Conservation (phyloP, 2,888 invertebrate species). For the Cataglyphis albicans region DNA sequence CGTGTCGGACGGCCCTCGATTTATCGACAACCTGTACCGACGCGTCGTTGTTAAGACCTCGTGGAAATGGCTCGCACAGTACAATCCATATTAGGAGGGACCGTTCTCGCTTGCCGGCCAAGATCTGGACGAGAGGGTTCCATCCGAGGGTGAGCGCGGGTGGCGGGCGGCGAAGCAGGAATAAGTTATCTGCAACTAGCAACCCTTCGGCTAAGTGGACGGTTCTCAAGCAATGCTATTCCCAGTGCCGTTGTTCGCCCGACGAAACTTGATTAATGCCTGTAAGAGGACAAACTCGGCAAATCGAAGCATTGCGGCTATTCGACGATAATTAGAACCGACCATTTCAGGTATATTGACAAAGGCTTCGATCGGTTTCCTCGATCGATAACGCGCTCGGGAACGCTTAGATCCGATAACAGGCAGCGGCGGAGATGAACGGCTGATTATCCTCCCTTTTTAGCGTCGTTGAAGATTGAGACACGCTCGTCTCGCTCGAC, state of each 20-base stretch:
- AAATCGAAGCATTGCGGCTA: constrained; percentile 50
- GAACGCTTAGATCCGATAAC: constrained; percentile 28
- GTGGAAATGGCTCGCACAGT: constrained; percentile 75
- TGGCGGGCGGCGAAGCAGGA: constrained; percentile 76
- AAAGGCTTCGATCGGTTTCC: constrained; percentile 29
- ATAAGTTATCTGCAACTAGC: constrained; percentile 85
- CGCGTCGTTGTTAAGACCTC: constrained; percentile 77
- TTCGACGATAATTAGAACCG: constrained; percentile 55
- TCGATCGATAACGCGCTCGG: constrained; percentile 32
- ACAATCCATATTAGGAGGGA: constrained; percentile 79
- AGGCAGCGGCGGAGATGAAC: constrained; percentile 13
- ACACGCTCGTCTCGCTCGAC: constrained; percentile 23
- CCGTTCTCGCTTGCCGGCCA: constrained; percentile 76
- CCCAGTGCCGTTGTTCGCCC: constrained; percentile 69
- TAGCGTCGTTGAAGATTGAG: constrained; percentile 28
- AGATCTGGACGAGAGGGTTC: constrained; percentile 78
- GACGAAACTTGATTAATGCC: constrained; percentile 62
- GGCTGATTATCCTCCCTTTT: constrained; percentile 42
- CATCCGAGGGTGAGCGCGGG: constrained; percentile 72
- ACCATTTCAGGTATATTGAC: constrained; percentile 52
- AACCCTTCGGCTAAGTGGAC: constrained; percentile 82
- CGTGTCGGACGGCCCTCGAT: constrained; percentile 81
- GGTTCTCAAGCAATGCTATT: constrained; percentile 81
- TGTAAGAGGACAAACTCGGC: constrained; percentile 52
- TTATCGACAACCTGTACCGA: constrained; percentile 85